Evolutionary conservation across 2,888 invertebrate species (phyloP), one percentile per base, ranked within the genome.

Genomic region (Rhodophaea formosa): DNA sequence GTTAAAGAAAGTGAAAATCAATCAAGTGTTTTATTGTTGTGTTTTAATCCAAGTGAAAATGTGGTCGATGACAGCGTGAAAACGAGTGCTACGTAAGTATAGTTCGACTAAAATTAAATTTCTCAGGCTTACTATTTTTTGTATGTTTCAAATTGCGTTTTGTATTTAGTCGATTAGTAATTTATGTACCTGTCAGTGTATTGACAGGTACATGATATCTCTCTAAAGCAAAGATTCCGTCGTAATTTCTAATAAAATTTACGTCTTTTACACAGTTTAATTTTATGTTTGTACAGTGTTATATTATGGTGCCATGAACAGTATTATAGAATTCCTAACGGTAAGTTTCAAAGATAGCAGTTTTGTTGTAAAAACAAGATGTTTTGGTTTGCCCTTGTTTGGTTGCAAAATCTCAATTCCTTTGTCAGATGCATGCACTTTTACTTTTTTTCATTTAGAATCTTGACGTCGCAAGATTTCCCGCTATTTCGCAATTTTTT

Each of bases 41-140:
- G 79, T 69, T 76, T 75, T 71, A 80, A 15, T 79, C 75, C 70
- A 70, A 82, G 78, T 83, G 82, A 86, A n/a, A 89, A 88, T 90
- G 90, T 89, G 88, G 83, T 84, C 79, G 81, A 90, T 88, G 89
- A 89, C 88, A 87, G 82, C 79, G 86, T 88, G 74, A 86, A 88
- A 88, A 84, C 84, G 79, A 74, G 82, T 82, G 80, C 84, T 85
- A 86, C 86, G 89, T 89, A 88, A 90, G 89, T 90, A 85, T 86
- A 79, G 83, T 65, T 74, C 80, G 72, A 75, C 79, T 69, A 77
- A 81, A 77, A 75, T 70, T 59, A 64, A 57, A 39, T 60, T 66
- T 59, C 64, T 61, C 65, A 59, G 64, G 58, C 59, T 45, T 57
- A 58, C 57, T 59, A 12, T 60, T 51, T 62, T 60, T 59, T 32